A percentile compares a stretch with the other conserved stretches of the same genome.
Evolutionary conservation across 1,140 invertebrate species (phyloP).

Genomic region (Plectrocnemia conspersa): DNA sequence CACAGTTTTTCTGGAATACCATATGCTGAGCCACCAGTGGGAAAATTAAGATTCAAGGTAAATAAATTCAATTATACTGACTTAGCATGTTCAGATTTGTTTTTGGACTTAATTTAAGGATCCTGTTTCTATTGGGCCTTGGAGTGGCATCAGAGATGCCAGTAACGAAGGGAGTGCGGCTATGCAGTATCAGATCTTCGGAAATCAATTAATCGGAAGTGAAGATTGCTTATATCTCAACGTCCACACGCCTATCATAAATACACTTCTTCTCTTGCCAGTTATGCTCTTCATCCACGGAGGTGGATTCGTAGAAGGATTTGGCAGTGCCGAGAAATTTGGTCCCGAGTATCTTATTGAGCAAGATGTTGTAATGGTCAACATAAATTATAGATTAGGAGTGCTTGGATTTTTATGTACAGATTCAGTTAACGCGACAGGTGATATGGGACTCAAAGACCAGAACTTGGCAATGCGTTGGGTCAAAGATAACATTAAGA

Average conservation of each 20-base stretch:
- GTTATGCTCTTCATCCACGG: constrained; percentile 63
- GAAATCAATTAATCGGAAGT: constrained; percentile 45
- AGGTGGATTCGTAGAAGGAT: constrained; percentile 54
- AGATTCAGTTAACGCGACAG: constrained; percentile 46
- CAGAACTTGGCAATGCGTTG: constrained; percentile 52
- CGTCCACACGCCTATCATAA: constrained; percentile 52
- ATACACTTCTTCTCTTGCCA: constrained; percentile 42
- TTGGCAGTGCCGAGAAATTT: constrained; percentile 41
- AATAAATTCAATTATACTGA: constrained; percentile 15
- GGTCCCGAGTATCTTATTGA: constrained; percentile 54
- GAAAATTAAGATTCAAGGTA: constrained; percentile 36
- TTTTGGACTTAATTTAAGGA: constrained; percentile 37
- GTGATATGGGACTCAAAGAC: constrained; percentile 55
- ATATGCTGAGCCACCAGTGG: constrained; percentile 36
- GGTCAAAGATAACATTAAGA: constrained; percentile 57
- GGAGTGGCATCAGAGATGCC: constrained; percentile 46
- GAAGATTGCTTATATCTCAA: constrained; percentile 59
- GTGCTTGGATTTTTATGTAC: constrained; percentile 54
- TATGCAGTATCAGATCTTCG: constrained; percentile 35
- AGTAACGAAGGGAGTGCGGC: constrained; percentile 44
- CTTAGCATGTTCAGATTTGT: neutral
- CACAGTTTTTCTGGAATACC: constrained; percentile 34
- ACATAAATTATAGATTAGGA: constrained; percentile 55
- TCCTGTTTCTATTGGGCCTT: constrained; percentile 42
- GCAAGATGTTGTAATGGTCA: constrained; percentile 53